Evolutionary conservation across 2,113 vertebrate genomes (phyloP), one percentile per base, ranked within the genome.

Genomic region (Formicarius rufipectus): DNA sequence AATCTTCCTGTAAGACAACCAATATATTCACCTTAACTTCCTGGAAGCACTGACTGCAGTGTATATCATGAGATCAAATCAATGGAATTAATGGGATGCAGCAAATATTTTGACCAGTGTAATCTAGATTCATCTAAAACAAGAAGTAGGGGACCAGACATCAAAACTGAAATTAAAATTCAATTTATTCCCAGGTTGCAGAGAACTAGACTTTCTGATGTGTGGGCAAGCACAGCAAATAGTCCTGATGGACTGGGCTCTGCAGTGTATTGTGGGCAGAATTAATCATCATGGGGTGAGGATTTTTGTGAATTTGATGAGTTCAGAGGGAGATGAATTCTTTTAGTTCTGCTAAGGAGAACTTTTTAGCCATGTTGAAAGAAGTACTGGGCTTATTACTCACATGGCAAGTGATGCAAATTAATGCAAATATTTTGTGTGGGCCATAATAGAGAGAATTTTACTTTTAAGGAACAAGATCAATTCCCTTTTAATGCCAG

Each of bases 361-460:
- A 78, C 8, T 24, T 60, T 22, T 60, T 73, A 58, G 47, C 37
- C 64, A 33, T 28, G 28, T 30, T 82, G 53, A 72, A 39, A 91
- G 62, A 92, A 96, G 58, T 28, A 64, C 25, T 35, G 30, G 56
- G 42, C 33, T 95, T 93, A 89, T 92, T 92, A 87, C 35, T 90
- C 85, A 92, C 59, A 77, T 25, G 55, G 28, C 77, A 92, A 93
- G 30, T 67, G 60, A 92, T 81, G 90, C 52, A 95, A 97, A 95
- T 95, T 39, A 72, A 92, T 89, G 91, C 62, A 93, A 89, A 87
- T 94, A 84, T 91, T 95, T 92, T 93, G 58, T 85, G 84, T 27
- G 74, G 87, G 81, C 53, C 81, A 72, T 42, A 68, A 93, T 0
- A 68, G 45, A 68, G 76, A 72, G 13, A 84, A 87, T 79, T 75